phyloP scores from a whole-genome alignment of 2,797 vertebrate species.

The Coccyzus lansbergi region DNA sequence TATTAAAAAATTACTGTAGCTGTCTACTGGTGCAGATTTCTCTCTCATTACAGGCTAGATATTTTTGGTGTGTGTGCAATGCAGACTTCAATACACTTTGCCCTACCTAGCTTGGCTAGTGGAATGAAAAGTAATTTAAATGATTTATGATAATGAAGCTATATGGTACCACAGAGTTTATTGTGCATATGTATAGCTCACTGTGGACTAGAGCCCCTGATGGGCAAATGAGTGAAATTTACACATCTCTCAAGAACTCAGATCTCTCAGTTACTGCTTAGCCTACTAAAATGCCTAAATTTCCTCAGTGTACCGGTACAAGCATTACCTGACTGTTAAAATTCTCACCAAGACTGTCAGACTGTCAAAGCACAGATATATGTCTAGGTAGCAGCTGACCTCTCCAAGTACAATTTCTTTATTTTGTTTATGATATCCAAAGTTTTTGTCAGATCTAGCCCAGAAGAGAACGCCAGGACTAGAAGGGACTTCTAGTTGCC shows the following conservation, averaged over 20 bases:
- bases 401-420: not conserved
- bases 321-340: not conserved
- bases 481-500: not conserved
- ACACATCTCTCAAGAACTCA: slow-evolving; percentile 5
- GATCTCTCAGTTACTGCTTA: not conserved
- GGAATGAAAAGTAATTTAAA: slow-evolving; percentile 37
- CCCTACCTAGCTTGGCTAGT: not conserved
- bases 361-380: not conserved
- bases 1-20: not conserved
- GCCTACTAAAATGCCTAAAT: slow-evolving; percentile 12
- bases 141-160: slow-evolving; percentile 14
- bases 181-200: not conserved
- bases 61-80: not conserved
- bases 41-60: not conserved
- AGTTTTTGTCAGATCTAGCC: not conserved
- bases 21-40: not conserved
- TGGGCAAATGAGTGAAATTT: slow-evolving; percentile 10
- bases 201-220: not conserved
- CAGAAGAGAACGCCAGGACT: not conserved
- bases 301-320: not conserved
- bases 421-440: not conserved
- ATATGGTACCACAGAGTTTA: not conserved
- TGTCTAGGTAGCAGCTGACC: not conserved
- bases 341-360: not conserved
- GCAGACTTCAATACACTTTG: not conserved